phyloP scores from a whole-genome alignment of 1,140 invertebrate species.

The Venustaconcha ellipsiformis region DNA sequence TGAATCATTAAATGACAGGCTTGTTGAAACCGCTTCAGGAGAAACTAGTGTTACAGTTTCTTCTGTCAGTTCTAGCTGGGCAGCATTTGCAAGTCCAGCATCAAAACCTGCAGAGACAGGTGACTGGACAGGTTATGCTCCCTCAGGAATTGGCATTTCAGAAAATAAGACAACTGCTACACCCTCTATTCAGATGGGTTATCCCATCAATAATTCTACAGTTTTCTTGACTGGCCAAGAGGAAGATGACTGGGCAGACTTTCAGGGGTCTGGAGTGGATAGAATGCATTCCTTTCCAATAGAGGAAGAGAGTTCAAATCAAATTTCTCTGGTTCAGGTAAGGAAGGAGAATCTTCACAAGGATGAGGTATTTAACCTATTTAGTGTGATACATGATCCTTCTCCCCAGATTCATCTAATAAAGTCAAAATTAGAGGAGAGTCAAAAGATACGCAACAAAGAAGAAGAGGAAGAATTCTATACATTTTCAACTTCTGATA shows the following conservation, averaged over 20 bases:
- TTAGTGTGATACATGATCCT: conserved; percentile 55
- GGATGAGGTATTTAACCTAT: conserved; percentile 54
- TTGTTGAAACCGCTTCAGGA: too few relatives aligned
- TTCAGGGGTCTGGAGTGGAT: conserved; percentile 1
- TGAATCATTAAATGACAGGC: too few relatives aligned
- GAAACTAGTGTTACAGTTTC: too few relatives aligned
- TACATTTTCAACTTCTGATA: too few relatives aligned
- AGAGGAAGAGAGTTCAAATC: not conserved
- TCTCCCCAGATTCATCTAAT: not conserved
- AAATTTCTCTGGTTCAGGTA: conserved; percentile 41
- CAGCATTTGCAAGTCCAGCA: not conserved
- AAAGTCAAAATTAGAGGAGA: too few relatives aligned
- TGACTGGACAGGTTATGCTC: conserved; percentile 36
- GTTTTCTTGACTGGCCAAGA: not conserved
- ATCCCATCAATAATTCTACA: too few relatives aligned
- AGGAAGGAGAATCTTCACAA: conserved; percentile 53
- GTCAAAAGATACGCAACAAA: too few relatives aligned
- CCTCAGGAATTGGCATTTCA: too few relatives aligned
- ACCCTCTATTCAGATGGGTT: too few relatives aligned
- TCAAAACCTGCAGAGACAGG: conserved; percentile 15
- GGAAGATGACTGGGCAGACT: conserved; percentile 36
- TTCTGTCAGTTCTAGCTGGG: too few relatives aligned
- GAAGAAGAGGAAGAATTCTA: too few relatives aligned
- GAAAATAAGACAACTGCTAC: too few relatives aligned
- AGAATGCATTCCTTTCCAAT: not conserved